Evolutionary conservation across 1,140 invertebrate genomes (phyloP), one percentile per base, ranked within the genome.

Genomic region (Procambarus virginalis): DNA sequence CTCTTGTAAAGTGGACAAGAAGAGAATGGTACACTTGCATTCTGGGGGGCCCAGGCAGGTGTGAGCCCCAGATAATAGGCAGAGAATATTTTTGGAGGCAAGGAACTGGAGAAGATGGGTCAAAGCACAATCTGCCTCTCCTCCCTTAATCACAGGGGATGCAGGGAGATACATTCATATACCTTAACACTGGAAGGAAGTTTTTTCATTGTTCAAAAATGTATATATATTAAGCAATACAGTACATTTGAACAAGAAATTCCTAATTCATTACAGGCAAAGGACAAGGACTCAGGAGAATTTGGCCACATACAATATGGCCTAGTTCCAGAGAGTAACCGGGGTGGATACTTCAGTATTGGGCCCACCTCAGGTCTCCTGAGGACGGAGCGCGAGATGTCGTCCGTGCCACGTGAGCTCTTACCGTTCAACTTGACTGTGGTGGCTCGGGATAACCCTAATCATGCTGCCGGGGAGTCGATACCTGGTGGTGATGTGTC

Each of bases 401-500:
- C 45, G 0, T 77, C 81, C n/a, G 91, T 91, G 22, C 86, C 91
- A 22, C 82, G 58, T 10, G 70, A 80, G n/a, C 81, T 91, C 10
- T 82, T 89, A 58, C 91, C 91, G 0, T 91, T 91, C 80, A 91
- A 91, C 75, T 75, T 91, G 12, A 87, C 91, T 14, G 45, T 91
- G 51, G 64, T 73, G 46, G 91, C 91, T 48, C 45, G 49, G 9
- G 91, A 91, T 81, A 84, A 80, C 60, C 91, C 91, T 5, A 22
- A 60, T 3, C 34, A 73, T 58, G 49, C 48, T 51, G 22, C 22
- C 10, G 55, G 73, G 12, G 55, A 73, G 34, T 46, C 64, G 48
- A 84, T 78, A 0, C 49, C 81, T 12, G 8, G 1, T 51, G 60
- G 46, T 20, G 51, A 70, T n/a, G 55, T 80, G 34, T 73, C 86